phyloP scores from a whole-genome alignment of 1,140 invertebrate genomes.

The Amyelois transitella region DNA sequence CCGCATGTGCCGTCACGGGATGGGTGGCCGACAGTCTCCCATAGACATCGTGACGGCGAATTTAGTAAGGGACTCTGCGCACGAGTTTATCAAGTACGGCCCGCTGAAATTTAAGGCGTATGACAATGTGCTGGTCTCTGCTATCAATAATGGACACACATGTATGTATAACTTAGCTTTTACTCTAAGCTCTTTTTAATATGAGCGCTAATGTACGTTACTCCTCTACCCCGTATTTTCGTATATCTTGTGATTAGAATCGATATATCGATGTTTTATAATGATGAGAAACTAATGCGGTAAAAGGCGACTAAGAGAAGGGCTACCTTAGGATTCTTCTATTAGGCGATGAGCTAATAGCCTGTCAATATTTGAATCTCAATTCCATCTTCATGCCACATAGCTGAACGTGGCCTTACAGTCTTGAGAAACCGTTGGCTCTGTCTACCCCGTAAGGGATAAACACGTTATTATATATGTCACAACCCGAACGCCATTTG shows the following conservation, averaged over 20 bases:
- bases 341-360: no score
- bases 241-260: no score
- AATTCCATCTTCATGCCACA: no score
- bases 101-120: conserved; percentile 40
- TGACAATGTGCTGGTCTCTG: conserved; percentile 34
- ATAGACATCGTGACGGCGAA: conserved; percentile 41
- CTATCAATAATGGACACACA: conserved; percentile 49
- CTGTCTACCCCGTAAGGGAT: no score
- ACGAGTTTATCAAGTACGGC: conserved; percentile 45
- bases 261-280: no score
- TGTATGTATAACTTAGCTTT: conserved; percentile 24
- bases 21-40: conserved; percentile 45
- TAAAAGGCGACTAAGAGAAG: no score
- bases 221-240: neutral
- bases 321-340: neutral
- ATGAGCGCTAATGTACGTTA: neutral
- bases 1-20: conserved; percentile 30
- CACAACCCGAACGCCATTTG: no score
- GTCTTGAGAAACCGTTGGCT: no score
- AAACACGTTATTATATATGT: no score
- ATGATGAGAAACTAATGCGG: neutral
- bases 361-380: no score
- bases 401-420: no score
- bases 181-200: neutral
- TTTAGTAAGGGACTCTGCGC: conserved; percentile 35